phyloP scores from a whole-genome alignment of 2,888 invertebrate genomes.

The Drosophila peninsularis region DNA sequence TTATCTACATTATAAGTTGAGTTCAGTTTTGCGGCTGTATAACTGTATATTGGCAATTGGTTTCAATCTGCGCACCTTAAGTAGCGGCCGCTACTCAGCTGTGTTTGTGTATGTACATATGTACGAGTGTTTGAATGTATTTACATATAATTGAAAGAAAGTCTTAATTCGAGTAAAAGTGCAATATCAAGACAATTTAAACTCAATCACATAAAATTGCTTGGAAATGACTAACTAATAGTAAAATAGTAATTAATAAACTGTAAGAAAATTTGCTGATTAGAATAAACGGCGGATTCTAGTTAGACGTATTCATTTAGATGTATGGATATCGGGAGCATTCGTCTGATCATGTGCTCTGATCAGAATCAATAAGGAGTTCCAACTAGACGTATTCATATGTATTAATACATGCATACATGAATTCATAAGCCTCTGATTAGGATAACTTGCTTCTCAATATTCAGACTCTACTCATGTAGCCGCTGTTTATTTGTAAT shows the following conservation, averaged over 20 bases:
- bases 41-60: not conserved
- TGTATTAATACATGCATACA: not conserved
- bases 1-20: not conserved
- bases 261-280: not conserved
- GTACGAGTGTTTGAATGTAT: not conserved
- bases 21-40: not conserved
- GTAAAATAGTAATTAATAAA: not conserved
- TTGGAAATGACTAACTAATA: not conserved
- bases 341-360: too few species aligned
- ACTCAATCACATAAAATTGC: not conserved
- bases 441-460: too few species aligned
- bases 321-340: not conserved
- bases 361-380: too few species aligned
- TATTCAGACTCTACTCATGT: not conserved
- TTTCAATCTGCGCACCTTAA: constrained; percentile 5
- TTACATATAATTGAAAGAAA: not conserved
- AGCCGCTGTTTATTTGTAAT: not conserved
- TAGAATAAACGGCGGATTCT: not conserved
- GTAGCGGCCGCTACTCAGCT: not conserved
- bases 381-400: not conserved
- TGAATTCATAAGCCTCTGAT: too few species aligned
- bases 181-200: not conserved
- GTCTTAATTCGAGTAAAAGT: too few species aligned
- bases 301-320: not conserved
- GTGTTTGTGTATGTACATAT: not conserved